A percentile compares a stretch with the other conserved stretches of the same genome.
phyloP scores from a whole-genome alignment of 2,113 vertebrate species.

The Tychaedon coryphoeus region DNA sequence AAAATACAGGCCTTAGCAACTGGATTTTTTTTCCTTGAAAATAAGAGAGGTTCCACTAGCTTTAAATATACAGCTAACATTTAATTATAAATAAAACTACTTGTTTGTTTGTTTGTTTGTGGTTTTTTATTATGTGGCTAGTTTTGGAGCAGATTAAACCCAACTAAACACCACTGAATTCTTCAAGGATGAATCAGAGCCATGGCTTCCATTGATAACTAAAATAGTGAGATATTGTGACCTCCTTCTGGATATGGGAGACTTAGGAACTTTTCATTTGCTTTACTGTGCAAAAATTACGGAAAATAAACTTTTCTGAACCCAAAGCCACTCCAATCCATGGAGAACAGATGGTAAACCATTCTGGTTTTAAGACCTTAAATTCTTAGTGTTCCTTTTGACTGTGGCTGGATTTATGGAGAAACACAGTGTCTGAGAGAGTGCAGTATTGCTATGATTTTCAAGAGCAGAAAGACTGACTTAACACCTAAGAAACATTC shows the following conservation, averaged over 20 bases:
- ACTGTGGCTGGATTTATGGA: not conserved
- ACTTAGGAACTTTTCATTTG: not conserved
- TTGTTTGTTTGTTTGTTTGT: not conserved
- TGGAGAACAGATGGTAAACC: not conserved
- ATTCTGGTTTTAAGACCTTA: not conserved
- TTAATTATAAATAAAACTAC: conserved; percentile 21
- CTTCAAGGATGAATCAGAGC: not conserved
- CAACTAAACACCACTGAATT: conserved; percentile 5
- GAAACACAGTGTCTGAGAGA: not conserved
- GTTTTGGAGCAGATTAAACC: conserved; percentile 8
- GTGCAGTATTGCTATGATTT: not conserved
- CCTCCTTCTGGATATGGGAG: not conserved
- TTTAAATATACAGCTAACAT: conserved; percentile 1
- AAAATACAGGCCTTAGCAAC: conserved; percentile 21
- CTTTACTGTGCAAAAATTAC: not conserved
- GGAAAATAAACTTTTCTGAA: not conserved
- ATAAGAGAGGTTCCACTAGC: not conserved
- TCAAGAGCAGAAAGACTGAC: not conserved
- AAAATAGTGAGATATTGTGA: not conserved
- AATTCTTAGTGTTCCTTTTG: not conserved
- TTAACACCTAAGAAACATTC: not conserved
- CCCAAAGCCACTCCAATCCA: not conserved
- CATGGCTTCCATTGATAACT: conserved; percentile 1
- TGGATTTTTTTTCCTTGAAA: not conserved
- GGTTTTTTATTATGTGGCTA: not conserved